These are phyloP conservation scores for Porites lutea DNA, from an alignment of 64 coral and sea anemone species.

Conservation along the genomic window DNA sequence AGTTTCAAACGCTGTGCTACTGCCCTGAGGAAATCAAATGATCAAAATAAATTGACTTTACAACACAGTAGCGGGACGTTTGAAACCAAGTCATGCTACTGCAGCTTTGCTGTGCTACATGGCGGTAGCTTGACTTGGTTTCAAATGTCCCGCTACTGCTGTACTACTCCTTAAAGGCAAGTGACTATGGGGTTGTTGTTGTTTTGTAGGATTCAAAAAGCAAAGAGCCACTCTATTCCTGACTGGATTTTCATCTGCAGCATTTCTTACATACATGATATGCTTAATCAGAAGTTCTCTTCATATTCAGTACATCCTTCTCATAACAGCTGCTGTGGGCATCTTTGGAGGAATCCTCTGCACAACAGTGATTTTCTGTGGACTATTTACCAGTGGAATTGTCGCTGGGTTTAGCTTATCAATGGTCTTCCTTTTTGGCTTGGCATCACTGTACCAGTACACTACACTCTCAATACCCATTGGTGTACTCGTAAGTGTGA, in stretches of 20 bases:
- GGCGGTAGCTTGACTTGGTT: too few relatives aligned
- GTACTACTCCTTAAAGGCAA: not conserved
- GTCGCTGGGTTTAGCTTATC: constrained; percentile 80
- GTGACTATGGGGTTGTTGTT: not conserved
- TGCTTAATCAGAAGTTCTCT: constrained; percentile 75
- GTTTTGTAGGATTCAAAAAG: constrained; percentile 79
- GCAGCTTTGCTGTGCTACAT: too few relatives aligned
- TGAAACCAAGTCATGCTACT: too few relatives aligned
- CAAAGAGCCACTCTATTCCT: constrained; percentile 77
- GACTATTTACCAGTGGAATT: constrained; percentile 76
- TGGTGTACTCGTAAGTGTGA: constrained; percentile 61
- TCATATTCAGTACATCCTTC: constrained; percentile 64
- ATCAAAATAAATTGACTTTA: too few relatives aligned
- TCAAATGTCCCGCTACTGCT: too few relatives aligned
- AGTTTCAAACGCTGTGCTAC: too few relatives aligned
- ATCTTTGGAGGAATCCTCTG: constrained; percentile 92
- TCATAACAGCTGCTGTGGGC: constrained; percentile 78
- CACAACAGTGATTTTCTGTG: constrained; percentile 85
- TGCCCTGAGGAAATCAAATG: too few relatives aligned
- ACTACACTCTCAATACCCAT: constrained; percentile 72
- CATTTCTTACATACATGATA: constrained; percentile 74
- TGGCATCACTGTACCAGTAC: constrained; percentile 66
- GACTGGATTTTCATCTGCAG: constrained; percentile 65
- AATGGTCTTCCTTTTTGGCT: constrained; percentile 81
- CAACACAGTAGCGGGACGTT: too few relatives aligned